Evolutionary conservation across 2,113 vertebrate species (phyloP).

Genomic region (Grantiella picta): DNA sequence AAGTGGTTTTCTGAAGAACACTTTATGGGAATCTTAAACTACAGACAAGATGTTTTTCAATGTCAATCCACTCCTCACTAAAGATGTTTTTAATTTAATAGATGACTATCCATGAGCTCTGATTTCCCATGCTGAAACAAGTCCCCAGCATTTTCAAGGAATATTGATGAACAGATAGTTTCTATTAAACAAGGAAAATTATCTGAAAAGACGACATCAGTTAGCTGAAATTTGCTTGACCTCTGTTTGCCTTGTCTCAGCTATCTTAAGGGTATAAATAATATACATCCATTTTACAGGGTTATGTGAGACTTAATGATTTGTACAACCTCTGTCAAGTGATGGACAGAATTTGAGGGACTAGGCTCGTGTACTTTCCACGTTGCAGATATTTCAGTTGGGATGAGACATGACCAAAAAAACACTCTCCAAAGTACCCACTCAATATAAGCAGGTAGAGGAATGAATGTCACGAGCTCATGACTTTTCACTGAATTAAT

Average conservation of each 20-base stretch:
- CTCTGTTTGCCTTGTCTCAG: background rate
- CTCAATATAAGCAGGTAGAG: background rate
- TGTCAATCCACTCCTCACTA: background rate
- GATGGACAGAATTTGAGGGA: background rate
- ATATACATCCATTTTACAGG: background rate
- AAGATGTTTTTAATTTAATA: background rate
- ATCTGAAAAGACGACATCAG: background rate
- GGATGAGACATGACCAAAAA: background rate
- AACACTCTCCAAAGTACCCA: background rate
- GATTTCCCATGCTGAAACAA: background rate
- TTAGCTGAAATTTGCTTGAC: background rate
- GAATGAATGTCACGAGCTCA: background rate
- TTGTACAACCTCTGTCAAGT: background rate
- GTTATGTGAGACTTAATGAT: background rate
- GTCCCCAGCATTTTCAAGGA: background rate
- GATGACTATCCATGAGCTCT: background rate
- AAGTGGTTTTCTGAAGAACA: accelerated
- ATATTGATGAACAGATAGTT: background rate
- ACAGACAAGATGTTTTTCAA: background rate
- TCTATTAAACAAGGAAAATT: background rate
- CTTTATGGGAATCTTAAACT: background rate
- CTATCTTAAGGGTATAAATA: background rate
- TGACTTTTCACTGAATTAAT: background rate
- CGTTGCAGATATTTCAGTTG: background rate
- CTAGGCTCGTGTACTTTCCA: background rate